Percentiles rank a stretch among this genome's conserved stretches.
phyloP scores from a whole-genome alignment of 2,888 invertebrate species.

The Phalangium opilio region DNA sequence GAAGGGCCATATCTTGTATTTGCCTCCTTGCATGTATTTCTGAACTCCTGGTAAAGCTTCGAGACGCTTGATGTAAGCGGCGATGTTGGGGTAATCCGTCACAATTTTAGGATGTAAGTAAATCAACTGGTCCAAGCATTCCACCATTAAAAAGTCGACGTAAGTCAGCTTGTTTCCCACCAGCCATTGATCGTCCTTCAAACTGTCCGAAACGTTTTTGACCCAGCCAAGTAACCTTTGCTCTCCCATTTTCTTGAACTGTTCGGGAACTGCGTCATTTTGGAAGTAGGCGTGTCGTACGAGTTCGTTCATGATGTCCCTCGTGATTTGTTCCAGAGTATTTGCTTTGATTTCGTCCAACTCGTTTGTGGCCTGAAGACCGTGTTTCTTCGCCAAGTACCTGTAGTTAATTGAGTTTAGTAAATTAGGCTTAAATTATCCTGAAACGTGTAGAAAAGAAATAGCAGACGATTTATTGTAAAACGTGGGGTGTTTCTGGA shows the following conservation, averaged over 20 bases:
- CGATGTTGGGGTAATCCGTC: constrained; percentile 12
- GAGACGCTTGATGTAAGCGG: constrained; percentile 10
- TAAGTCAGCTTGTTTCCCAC: constrained; percentile 17
- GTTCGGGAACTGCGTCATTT: too few relatives aligned
- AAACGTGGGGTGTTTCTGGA: too few relatives aligned
- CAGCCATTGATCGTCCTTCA: constrained; percentile 14
- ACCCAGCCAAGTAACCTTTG: constrained; percentile 2
- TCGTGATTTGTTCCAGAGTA: constrained; percentile 14
- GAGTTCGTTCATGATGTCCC: too few relatives aligned
- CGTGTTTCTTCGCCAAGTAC: constrained; percentile 18
- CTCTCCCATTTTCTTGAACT: too few relatives aligned
- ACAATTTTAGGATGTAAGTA: constrained; percentile 11
- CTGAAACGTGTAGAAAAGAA: too few relatives aligned
- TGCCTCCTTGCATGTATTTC: constrained; percentile 9
- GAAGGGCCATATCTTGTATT: constrained; percentile 13
- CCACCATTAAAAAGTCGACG: constrained; percentile 20
- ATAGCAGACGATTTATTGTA: too few relatives aligned
- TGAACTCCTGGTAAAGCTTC: constrained; percentile 16
- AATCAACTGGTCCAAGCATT: constrained; percentile 16
- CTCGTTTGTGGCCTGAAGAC: constrained; percentile 11
- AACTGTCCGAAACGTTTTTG: constrained; percentile 8
- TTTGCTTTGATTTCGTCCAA: constrained; percentile 11
- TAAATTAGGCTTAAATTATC: too few relatives aligned
- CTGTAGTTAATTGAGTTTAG: not conserved
- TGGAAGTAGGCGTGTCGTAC: too few relatives aligned